Evolutionary conservation across 2,797 vertebrate genomes (phyloP).

Genomic region (Sebastes steindachneri): DNA sequence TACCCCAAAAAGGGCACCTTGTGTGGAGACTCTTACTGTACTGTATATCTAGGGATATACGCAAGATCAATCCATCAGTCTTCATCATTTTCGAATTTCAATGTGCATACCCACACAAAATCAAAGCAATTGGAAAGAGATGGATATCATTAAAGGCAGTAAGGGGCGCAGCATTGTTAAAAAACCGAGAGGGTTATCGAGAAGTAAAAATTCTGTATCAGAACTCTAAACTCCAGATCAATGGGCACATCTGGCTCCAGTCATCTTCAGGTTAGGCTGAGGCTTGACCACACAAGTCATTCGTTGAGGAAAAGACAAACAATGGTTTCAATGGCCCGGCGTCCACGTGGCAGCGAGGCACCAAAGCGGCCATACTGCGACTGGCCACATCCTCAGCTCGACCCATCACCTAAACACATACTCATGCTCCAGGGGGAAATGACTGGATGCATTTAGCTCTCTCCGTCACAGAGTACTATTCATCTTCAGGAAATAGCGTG

Average conservation of each 20-base stretch:
- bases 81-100: neutral
- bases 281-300: conserved; percentile 34
- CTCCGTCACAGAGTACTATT: conserved; percentile 69
- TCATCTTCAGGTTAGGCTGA: conserved; percentile 28
- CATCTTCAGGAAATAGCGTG: conserved; percentile 71
- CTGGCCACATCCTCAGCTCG: conserved; percentile 70
- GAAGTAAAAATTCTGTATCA: conserved; percentile 50
- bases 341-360: conserved; percentile 67
- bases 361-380: conserved; percentile 29
- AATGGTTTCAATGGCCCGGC: conserved; percentile 28
- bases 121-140: neutral
- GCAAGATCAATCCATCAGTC: neutral
- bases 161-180: neutral
- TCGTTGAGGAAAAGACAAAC: conserved; percentile 45
- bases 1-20: neutral
- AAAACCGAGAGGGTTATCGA: conserved; percentile 48
- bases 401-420: conserved; percentile 73
- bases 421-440: conserved; percentile 63
- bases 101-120: neutral
- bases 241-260: conserved; percentile 6
- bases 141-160: neutral
- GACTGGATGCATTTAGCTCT: conserved; percentile 77
- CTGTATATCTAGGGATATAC: neutral
- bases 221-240: neutral
- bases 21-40: neutral